Percentiles rank a stretch among this genome's conserved stretches.
These are phyloP conservation scores for Polyploca ridens DNA, from an alignment of 2,888 invertebrate genomes.

Conservation along the genomic window DNA sequence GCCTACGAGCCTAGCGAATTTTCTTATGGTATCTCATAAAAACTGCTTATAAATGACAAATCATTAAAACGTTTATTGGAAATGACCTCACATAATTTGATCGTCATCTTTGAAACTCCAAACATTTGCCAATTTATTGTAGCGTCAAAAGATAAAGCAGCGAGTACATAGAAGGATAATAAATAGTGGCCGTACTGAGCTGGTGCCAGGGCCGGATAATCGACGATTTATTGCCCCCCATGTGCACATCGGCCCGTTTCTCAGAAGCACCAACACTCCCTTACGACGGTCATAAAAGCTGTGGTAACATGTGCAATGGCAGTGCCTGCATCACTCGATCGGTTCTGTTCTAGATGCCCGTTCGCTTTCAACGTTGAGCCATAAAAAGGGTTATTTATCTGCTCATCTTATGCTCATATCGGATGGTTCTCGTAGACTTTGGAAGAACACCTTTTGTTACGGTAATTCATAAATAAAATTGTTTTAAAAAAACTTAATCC, in stretches of 20 bases:
- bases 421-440: too few relatives aligned
- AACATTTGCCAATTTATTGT: conserved; percentile 12
- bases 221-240: conserved; percentile 73
- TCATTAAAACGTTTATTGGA: too few relatives aligned
- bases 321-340: conserved; percentile 47
- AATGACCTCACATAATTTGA: too few relatives aligned
- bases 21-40: too few relatives aligned
- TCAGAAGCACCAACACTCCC: conserved; percentile 72
- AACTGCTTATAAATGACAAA: too few relatives aligned
- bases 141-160: conserved; percentile 11
- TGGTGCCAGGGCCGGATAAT: conserved; percentile 63
- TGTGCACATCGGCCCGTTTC: conserved; percentile 73
- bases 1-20: too few relatives aligned
- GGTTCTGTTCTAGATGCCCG: conserved; percentile 22
- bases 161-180: conserved; percentile 37
- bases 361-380: conserved; percentile 28
- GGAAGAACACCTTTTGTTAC: too few relatives aligned
- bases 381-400: conserved; percentile 12
- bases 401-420: neutral
- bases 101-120: neutral
- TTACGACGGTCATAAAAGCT: conserved; percentile 76
- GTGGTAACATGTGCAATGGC: conserved; percentile 79
- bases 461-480: too few relatives aligned
- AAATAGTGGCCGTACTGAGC: conserved; percentile 32
- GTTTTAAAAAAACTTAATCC: too few relatives aligned